Evolutionary conservation across 2,888 invertebrate species (phyloP).

Genomic region (Pherbina coryleti): DNA sequence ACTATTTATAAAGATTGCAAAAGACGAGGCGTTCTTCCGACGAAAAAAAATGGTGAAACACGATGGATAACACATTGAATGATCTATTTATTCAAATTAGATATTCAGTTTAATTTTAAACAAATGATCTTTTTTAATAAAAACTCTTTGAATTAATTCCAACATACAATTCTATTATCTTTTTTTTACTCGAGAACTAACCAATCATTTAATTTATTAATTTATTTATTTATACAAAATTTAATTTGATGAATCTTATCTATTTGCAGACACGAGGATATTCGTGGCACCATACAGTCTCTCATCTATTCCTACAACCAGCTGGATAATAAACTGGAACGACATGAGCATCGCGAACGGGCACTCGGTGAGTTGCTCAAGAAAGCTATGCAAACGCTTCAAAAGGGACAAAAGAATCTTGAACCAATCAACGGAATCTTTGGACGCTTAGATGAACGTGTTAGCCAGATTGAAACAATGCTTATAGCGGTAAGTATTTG

Average conservation of each 20-base stretch:
- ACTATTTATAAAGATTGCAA: no score
- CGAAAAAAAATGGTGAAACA: no score
- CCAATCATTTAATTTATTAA: no score
- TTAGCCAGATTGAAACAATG: conserved; percentile 83
- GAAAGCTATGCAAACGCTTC: conserved; percentile 78
- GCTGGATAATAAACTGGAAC: conserved; percentile 84
- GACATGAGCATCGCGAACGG: conserved; percentile 86
- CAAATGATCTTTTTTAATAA: no score
- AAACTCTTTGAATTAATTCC: no score
- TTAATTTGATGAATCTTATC: background rate
- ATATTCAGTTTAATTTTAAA: no score
- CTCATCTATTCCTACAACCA: conserved; percentile 84
- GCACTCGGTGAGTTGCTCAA: conserved; percentile 84
- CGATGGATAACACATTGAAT: no score
- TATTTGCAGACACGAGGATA: conserved; percentile 60
- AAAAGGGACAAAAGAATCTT: conserved; percentile 79
- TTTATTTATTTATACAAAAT: no score
- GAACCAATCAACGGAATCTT: conserved; percentile 80
- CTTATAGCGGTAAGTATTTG: conserved; percentile 74
- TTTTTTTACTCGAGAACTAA: background rate
- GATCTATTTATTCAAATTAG: no score
- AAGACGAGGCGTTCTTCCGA: no score
- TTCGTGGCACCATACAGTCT: conserved; percentile 82
- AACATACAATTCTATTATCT: no score
- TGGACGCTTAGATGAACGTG: conserved; percentile 79